phyloP scores from a whole-genome alignment of 1,140 invertebrate species.

The Drosophila persimilis region DNA sequence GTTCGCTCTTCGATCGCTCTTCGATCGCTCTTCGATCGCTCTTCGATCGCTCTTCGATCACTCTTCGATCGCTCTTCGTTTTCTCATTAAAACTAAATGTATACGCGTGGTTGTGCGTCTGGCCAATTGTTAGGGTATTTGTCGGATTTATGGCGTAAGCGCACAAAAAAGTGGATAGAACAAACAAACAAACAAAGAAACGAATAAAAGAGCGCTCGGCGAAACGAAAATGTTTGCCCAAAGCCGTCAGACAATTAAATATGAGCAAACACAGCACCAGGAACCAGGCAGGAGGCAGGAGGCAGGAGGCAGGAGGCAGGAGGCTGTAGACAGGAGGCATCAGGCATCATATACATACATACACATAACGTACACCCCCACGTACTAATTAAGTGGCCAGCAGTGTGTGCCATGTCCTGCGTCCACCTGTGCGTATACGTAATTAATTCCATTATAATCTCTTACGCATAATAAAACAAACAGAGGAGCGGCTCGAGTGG shows the following conservation, averaged over 20 bases:
- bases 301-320: too few relatives aligned
- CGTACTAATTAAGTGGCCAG: slow-evolving; percentile 64
- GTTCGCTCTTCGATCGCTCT: background rate
- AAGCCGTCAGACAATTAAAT: slow-evolving; percentile 66
- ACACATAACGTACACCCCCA: background rate
- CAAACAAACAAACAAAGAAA: slow-evolving; percentile 5
- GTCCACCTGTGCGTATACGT: slow-evolving; percentile 76
- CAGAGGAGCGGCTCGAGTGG: slow-evolving; percentile 25
- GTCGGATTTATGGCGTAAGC: background rate
- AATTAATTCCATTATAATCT: slow-evolving; percentile 80
- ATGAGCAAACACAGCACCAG: slow-evolving; percentile 48
- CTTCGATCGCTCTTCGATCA: background rate
- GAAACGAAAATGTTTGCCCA: slow-evolving; percentile 35
- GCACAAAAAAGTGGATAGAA: slow-evolving; percentile 21
- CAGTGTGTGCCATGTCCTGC: slow-evolving; percentile 18
- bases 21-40: too few relatives aligned
- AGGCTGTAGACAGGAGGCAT: too few relatives aligned
- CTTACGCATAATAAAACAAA: slow-evolving; percentile 77
- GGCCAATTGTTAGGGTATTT: too few relatives aligned
- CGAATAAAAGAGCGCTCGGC: background rate
- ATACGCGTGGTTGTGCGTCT: too few relatives aligned
- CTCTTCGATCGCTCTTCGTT: too few relatives aligned
- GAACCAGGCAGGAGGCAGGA: background rate
- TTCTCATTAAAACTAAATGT: too few relatives aligned
- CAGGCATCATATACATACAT: background rate